Percentiles rank a stretch among this genome's conserved stretches.
These are phyloP conservation scores for Octodon degus DNA, from an alignment of 2,113 vertebrate genomes.

Conservation along the genomic window DNA sequence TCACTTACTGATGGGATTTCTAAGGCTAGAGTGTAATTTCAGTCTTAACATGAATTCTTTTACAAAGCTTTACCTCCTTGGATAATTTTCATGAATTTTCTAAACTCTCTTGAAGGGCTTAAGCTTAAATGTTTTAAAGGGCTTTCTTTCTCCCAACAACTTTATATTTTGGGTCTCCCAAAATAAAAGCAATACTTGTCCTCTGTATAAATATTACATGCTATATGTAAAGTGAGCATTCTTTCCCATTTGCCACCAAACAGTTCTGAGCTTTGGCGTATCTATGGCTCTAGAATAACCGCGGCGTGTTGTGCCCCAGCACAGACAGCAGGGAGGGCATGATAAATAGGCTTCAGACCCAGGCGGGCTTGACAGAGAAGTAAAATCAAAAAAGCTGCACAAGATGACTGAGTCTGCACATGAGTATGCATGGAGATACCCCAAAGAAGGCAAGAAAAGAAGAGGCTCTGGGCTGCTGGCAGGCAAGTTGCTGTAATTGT, in stretches of 20 bases:
- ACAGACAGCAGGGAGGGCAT: neutral
- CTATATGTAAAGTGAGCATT: neutral
- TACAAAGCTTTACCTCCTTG: neutral
- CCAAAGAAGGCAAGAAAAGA: neutral
- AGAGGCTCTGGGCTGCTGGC: neutral
- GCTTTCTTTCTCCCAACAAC: neutral
- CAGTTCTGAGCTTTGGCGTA: neutral
- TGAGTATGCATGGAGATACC: too few relatives aligned
- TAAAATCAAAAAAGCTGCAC: neutral
- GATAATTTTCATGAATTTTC: neutral
- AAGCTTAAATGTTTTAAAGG: neutral
- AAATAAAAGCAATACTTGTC: neutral
- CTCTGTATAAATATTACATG: neutral
- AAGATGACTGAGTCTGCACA: neutral
- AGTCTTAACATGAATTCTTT: neutral
- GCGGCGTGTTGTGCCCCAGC: neutral
- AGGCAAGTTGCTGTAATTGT: too few relatives aligned
- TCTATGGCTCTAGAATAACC: neutral
- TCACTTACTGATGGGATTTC: neutral
- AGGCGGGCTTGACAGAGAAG: neutral
- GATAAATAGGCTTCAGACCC: neutral
- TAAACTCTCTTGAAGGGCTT: neutral
- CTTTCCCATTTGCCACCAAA: neutral
- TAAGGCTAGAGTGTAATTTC: neutral
- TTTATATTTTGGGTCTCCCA: neutral